Percentiles rank a stretch among this genome's conserved stretches.
phyloP scores from a whole-genome alignment of 2,113 vertebrate genomes.

The Phoenicopterus ruber region DNA sequence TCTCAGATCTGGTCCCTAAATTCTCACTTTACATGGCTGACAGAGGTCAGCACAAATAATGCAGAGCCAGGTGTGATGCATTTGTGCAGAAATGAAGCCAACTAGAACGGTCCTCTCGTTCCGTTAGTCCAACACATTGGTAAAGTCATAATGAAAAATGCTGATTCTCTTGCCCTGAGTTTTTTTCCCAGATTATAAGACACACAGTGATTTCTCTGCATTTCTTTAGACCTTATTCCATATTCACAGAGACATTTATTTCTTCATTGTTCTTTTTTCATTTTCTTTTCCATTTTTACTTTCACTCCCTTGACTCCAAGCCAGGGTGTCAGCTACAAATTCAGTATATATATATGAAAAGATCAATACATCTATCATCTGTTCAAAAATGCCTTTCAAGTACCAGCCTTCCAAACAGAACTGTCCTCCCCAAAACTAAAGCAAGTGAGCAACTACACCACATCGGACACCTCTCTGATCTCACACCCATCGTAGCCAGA shows the following conservation, averaged over 20 bases:
- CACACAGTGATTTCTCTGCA: neutral
- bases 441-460: neutral
- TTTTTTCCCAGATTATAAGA: neutral
- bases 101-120: neutral
- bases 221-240: neutral
- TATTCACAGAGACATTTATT: neutral
- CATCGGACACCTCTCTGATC: neutral
- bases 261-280: neutral
- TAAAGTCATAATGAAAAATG: neutral
- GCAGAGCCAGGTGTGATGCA: conserved; percentile 20
- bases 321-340: neutral
- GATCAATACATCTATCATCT: neutral
- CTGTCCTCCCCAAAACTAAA: neutral
- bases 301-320: neutral
- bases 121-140: neutral
- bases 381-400: neutral
- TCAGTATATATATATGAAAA: neutral
- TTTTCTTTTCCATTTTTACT: neutral
- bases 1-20: conserved; percentile 35
- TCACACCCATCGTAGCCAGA: neutral
- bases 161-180: neutral
- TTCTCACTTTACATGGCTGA: neutral
- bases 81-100: neutral
- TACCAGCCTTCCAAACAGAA: neutral
- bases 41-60: neutral